Conservation (phyloP, 1,140 invertebrate genomes). For the Dreissena polymorpha region DNA sequence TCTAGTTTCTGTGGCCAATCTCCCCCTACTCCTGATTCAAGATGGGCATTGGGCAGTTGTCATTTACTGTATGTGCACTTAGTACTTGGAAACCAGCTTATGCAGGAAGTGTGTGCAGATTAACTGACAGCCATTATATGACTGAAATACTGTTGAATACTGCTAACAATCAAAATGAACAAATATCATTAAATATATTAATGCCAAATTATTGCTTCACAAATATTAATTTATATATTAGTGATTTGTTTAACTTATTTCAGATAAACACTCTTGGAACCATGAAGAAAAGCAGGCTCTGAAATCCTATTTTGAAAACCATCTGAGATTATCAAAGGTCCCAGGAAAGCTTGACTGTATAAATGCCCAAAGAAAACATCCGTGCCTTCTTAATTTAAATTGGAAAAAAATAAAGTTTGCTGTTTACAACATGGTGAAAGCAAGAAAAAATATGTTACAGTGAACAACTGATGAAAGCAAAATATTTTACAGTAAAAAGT, state of each 20-base stretch:
- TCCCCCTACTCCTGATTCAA: neutral
- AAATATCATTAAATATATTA: conserved; percentile 20
- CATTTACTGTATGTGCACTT: neutral
- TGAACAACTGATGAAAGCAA: neutral
- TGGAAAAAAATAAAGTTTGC: conserved; percentile 50
- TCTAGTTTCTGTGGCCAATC: neutral
- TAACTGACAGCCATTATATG: conserved; percentile 1
- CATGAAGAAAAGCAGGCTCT: conserved; percentile 14
- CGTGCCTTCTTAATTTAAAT: conserved; percentile 26
- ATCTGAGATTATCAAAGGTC: conserved; percentile 30
- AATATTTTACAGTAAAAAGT: too few relatives aligned
- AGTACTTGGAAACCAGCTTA: neutral
- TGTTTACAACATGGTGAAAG: conserved; percentile 34
- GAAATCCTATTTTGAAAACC: conserved; percentile 20
- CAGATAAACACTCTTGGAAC: conserved; percentile 45
- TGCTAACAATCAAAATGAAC: conserved; percentile 25
- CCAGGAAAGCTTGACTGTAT: conserved; percentile 39
- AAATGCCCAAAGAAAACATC: conserved; percentile 36
- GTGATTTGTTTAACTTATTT: conserved; percentile 13
- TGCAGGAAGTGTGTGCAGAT: neutral
- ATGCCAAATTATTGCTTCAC: neutral
- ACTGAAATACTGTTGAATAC: conserved; percentile 14
- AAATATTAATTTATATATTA: too few relatives aligned
- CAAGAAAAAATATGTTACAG: conserved; percentile 40
- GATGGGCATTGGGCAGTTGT: too few relatives aligned